Evolutionary conservation across 35 echinoderm and acorn worm species (phyloP), one percentile per base, ranked within the genome.

Genomic region (Hemicentrotus pulcherrimus): DNA sequence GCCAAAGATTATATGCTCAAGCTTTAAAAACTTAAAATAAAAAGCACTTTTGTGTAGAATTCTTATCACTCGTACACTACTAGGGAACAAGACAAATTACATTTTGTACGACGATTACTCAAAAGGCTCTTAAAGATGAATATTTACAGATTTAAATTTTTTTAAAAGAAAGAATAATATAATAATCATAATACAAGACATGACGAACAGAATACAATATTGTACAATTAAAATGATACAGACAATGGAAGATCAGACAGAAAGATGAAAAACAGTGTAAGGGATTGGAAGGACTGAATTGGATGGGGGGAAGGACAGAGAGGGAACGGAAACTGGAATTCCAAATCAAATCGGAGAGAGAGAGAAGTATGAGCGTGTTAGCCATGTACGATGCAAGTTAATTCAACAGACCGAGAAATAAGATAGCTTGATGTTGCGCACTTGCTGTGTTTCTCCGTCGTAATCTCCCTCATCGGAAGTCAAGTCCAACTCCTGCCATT

Each of bases 391-490:
- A 65, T 95, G 94, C 71, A 47, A 95, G 94, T 95, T 95, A 95
- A 86, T 95, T 95, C 91, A 90, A 97, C 96, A 94, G 96, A 97
- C 96, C 96, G 96, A 97, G 92, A 97, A 94, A 94, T 97, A 97
- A 47, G 96, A 94, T 86, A 96, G 86, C 96, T 97, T 97, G 15
- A 96, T 94, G 41, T 97, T 92, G 48, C 94, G 78, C 86, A 95
- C 91, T 91, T 94, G 94, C 58, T 95, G 96, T 15, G 94, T 95
- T 70, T 99, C 98, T 32, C 97, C 98, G 47, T 99, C 98, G 95
- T 99, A 99, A 88, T 99, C 98, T 22, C 98, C 98, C 94, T 99
- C 98, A 46, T 99, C 98, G 61, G 98, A 99, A 19, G 98, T 99
- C 32, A 97, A 94, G 95, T 99, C 98, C 90, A 97, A 70, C 48